Percentiles rank a stretch among this genome's conserved stretches.
These are phyloP conservation scores for Parnassius glacialis DNA, from an alignment of 2,888 invertebrate genomes.

Conservation along the genomic window DNA sequence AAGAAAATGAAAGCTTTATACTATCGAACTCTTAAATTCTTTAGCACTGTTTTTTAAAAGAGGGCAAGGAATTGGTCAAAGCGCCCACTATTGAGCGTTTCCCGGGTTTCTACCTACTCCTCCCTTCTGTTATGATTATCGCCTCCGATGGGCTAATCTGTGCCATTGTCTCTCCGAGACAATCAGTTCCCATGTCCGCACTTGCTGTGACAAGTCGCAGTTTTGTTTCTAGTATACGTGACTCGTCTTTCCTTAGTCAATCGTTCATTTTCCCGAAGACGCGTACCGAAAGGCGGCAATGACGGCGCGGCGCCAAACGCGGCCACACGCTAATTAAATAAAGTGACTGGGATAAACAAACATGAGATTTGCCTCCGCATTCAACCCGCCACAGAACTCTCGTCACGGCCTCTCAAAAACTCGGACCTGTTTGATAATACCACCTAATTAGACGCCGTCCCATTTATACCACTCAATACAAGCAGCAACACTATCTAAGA, in stretches of 20 bases:
- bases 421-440: constrained; percentile 7
- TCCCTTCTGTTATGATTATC: not conserved
- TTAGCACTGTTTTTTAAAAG: no score
- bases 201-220: not conserved
- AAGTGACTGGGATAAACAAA: constrained; percentile 59
- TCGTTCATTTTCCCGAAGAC: not conserved
- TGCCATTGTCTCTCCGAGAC: not conserved
- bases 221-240: not conserved
- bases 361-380: constrained; percentile 33
- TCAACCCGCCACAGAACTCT: constrained; percentile 8
- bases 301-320: constrained; percentile 19
- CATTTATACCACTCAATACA: not conserved
- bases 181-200: not conserved
- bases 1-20: no score
- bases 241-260: not conserved
- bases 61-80: no score
- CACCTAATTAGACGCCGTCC: constrained; percentile 8
- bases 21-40: no score
- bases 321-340: constrained; percentile 51
- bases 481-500: not conserved
- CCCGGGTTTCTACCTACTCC: not conserved
- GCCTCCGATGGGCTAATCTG: not conserved
- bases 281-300: no score
- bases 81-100: no score
- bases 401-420: constrained; percentile 11